Percentiles rank a stretch among this genome's conserved stretches.
These are phyloP conservation scores for Apodemia mormo DNA, from an alignment of 2,888 invertebrate genomes.

Conservation along the genomic window DNA sequence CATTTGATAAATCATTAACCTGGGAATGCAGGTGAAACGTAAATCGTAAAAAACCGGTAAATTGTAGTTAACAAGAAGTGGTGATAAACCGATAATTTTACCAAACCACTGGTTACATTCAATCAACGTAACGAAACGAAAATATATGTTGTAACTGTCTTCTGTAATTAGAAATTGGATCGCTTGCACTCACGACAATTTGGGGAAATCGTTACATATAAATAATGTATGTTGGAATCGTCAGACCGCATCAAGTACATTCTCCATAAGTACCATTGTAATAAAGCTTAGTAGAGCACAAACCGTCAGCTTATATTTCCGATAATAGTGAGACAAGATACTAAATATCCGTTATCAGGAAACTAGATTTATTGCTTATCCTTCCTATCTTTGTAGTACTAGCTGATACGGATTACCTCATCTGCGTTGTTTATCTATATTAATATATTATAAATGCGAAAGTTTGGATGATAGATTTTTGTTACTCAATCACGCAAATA, in stretches of 20 bases:
- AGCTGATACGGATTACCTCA: too few species aligned
- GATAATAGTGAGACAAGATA: not conserved
- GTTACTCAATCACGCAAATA: too few species aligned
- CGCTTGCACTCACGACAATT: not conserved
- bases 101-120: not conserved
- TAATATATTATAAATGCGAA: too few species aligned
- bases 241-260: not conserved
- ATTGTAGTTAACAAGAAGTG: too few species aligned
- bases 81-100: not conserved
- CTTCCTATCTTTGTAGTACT: too few species aligned
- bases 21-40: too few species aligned
- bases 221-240: not conserved
- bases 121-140: not conserved
- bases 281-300: constrained; percentile 7
- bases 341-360: not conserved
- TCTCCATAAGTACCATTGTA: not conserved
- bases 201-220: constrained; percentile 10
- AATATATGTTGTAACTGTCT: not conserved
- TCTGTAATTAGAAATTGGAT: not conserved
- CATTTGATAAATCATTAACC: too few species aligned
- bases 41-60: too few species aligned
- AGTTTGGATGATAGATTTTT: too few species aligned
- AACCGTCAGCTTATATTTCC: not conserved
- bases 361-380: too few species aligned
- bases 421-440: too few species aligned